Evolutionary conservation across 2,113 vertebrate species (phyloP).

Genomic region (Tonatia bakeri): DNA sequence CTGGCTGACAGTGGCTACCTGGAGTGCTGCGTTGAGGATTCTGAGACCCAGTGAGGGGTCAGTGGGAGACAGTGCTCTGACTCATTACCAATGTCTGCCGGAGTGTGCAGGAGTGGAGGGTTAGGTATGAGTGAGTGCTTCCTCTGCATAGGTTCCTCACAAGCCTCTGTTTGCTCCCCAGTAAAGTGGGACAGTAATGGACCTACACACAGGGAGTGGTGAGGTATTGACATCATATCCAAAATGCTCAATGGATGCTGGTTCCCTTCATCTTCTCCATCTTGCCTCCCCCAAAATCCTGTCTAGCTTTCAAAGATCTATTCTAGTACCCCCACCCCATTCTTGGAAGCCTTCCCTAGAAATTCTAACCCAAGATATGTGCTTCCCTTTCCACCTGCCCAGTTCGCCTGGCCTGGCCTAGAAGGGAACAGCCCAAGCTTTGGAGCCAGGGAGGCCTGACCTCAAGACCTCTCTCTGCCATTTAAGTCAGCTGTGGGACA

Average conservation of each 20-base stretch:
- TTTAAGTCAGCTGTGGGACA: not conserved
- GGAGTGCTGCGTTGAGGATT: not conserved
- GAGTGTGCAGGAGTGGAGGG: not conserved
- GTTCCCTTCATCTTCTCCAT: not conserved
- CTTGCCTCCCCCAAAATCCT: not conserved
- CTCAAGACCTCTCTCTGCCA: not conserved
- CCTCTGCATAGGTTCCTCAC: rapidly evolving
- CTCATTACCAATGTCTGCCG: not conserved
- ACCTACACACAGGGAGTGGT: not conserved
- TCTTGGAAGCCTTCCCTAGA: not conserved
- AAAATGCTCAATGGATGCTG: not conserved
- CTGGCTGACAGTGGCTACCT: not conserved
- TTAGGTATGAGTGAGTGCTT: not conserved
- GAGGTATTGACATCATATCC: not conserved
- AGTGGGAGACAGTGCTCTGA: not conserved
- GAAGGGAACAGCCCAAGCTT: not conserved
- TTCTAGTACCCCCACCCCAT: not conserved
- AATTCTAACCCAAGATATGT: not conserved
- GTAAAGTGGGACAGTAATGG: not conserved
- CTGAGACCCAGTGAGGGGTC: not conserved
- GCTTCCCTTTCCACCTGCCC: not conserved
- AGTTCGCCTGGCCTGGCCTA: not conserved
- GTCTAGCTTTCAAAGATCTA: not conserved
- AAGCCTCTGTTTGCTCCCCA: not conserved
- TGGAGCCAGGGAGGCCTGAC: not conserved